These are phyloP conservation scores for Collichthys lucidus DNA, from an alignment of 2,113 vertebrate genomes.

Conservation along the genomic window DNA sequence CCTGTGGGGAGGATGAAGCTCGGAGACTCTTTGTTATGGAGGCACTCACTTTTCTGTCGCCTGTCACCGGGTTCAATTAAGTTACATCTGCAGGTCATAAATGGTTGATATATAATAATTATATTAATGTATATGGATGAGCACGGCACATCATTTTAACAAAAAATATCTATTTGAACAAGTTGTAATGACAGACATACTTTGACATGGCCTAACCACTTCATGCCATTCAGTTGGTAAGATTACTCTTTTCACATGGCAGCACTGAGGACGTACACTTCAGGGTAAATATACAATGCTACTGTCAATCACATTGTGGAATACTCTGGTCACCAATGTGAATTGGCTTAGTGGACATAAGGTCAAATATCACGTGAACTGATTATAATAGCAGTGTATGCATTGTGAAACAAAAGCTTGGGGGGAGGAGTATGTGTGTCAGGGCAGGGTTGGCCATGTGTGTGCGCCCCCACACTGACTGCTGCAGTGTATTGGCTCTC, in stretches of 20 bases:
- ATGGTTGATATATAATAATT: slow-evolving; percentile 6
- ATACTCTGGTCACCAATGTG: slow-evolving; percentile 20
- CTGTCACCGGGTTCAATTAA: slow-evolving; percentile 37
- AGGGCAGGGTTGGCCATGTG: slow-evolving; percentile 48
- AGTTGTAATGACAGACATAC: slow-evolving; percentile 23
- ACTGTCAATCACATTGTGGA: slow-evolving; percentile 30
- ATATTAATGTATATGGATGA: slow-evolving; percentile 1
- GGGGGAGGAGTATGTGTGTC: slow-evolving; percentile 73
- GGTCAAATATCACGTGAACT: slow-evolving; percentile 57
- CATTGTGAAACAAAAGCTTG: slow-evolving; percentile 67
- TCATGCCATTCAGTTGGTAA: slow-evolving; percentile 28
- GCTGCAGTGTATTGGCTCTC: slow-evolving; percentile 53
- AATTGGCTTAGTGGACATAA: slow-evolving; percentile 50
- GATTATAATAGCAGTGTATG: slow-evolving; percentile 46
- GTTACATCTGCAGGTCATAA: slow-evolving; percentile 17
- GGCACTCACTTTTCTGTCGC: slow-evolving; percentile 35
- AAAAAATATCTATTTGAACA: slow-evolving; percentile 34
- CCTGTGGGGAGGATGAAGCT: slow-evolving; percentile 20
- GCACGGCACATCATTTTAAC: slow-evolving; percentile 32
- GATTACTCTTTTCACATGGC: slow-evolving; percentile 39
- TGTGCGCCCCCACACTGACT: slow-evolving; percentile 46
- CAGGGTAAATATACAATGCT: slow-evolving; percentile 19
- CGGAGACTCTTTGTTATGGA: slow-evolving; percentile 33
- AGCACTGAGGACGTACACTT: background rate
- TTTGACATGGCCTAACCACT: slow-evolving; percentile 8